Evolutionary conservation across 1,140 invertebrate genomes (phyloP).

Genomic region (Tetramorium simillimum): DNA sequence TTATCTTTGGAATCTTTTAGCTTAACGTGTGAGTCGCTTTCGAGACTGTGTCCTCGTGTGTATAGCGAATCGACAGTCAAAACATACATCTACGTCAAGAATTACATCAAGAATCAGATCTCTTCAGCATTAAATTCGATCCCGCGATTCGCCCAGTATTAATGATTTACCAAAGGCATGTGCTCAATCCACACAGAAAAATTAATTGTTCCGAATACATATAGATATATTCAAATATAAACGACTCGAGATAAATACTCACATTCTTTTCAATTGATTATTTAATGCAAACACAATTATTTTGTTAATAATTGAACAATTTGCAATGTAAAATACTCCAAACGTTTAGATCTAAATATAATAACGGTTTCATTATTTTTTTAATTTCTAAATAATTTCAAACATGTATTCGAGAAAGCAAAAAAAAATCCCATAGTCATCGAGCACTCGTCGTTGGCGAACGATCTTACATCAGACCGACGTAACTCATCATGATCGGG

Average conservation of each 20-base stretch:
- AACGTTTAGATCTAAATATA: neutral
- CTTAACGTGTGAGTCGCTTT: neutral
- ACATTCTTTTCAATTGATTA: neutral
- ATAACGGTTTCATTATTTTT: neutral
- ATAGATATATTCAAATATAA: neutral
- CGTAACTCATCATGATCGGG: neutral
- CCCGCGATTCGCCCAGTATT: neutral
- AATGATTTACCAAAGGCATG: conserved; percentile 29
- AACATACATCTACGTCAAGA: conserved; percentile 18
- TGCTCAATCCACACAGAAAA: neutral
- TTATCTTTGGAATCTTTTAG: neutral
- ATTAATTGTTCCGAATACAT: neutral
- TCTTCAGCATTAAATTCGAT: conserved; percentile 1
- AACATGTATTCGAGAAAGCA: neutral
- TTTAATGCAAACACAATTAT: neutral
- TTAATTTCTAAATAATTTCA: conserved; percentile 1
- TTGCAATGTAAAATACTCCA: neutral
- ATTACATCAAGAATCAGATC: conserved; percentile 18
- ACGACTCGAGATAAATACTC: neutral
- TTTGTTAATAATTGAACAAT: neutral
- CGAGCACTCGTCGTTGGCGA: conserved; percentile 27
- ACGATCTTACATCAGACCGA: neutral
- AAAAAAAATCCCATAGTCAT: neutral
- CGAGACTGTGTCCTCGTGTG: neutral
- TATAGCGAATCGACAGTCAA: neutral